phyloP scores from a whole-genome alignment of 2,113 vertebrate species.

The Leucopsar rothschildi region DNA sequence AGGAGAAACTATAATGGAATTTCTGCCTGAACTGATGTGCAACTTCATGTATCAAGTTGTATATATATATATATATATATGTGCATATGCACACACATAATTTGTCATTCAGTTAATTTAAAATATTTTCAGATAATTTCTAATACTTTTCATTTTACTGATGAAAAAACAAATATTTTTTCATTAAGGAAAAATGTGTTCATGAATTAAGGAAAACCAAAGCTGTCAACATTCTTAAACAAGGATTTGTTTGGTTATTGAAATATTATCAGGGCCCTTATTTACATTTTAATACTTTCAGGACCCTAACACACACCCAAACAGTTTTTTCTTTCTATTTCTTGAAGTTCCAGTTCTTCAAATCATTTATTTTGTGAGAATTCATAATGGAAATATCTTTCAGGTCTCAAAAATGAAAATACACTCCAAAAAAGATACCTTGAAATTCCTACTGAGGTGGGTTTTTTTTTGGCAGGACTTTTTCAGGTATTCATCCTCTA shows the following conservation, averaged over 20 bases:
- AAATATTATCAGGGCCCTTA: neutral
- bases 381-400: neutral
- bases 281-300: neutral
- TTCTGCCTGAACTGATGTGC: neutral
- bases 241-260: neutral
- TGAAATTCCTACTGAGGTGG: neutral
- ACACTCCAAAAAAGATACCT: neutral
- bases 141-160: neutral
- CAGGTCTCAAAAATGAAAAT: neutral
- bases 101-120: neutral
- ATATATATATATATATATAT: neutral
- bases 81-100: too few species aligned
- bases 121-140: neutral
- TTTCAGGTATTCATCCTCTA: neutral
- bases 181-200: too few species aligned
- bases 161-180: neutral
- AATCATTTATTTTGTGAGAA: neutral
- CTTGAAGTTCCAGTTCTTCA: neutral
- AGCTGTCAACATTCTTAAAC: neutral
- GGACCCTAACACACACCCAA: neutral
- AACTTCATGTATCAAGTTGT: neutral
- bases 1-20: neutral
- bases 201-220: neutral
- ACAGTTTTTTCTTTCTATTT: neutral
- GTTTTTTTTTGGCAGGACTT: neutral